Evolutionary conservation across 2,888 invertebrate genomes (phyloP).

Genomic region (Andricus curvator): DNA sequence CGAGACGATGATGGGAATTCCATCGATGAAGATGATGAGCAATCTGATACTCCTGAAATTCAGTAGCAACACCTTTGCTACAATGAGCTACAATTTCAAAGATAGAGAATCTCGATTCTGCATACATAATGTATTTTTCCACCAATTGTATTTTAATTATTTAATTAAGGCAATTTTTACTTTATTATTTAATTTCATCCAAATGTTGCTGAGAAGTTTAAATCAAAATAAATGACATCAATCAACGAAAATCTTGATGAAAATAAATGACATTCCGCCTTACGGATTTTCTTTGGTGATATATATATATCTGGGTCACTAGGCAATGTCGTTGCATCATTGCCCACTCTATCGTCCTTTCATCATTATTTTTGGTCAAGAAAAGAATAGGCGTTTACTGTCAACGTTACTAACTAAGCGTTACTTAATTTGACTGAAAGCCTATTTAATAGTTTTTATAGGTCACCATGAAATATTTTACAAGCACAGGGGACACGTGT

Average conservation of each 20-base stretch:
- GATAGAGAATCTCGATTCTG: not conserved
- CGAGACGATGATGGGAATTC: conserved; percentile 37
- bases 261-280: not conserved
- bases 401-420: not conserved
- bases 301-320: conserved; percentile 24
- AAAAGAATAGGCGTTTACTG: conserved; percentile 20
- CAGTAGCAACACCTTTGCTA: not conserved
- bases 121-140: not conserved
- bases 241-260: not conserved
- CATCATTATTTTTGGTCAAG: conserved; percentile 22
- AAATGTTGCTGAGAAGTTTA: not conserved
- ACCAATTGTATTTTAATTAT: not conserved
- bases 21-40: conserved; percentile 7
- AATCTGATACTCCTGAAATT: conserved; percentile 29
- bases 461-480: conserved; percentile 12
- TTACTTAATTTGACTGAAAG: conserved; percentile 5
- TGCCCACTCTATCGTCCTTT: conserved; percentile 14
- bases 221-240: not conserved
- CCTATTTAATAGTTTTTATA: conserved; percentile 18
- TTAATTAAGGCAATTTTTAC: not conserved
- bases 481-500: not conserved
- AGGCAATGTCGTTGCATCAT: conserved; percentile 13
- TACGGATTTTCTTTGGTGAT: conserved; percentile 4
- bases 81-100: not conserved
- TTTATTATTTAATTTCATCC: too few relatives aligned